These are phyloP conservation scores for Bombus fervidus DNA, from an alignment of 1,140 invertebrate species.

Conservation along the genomic window DNA sequence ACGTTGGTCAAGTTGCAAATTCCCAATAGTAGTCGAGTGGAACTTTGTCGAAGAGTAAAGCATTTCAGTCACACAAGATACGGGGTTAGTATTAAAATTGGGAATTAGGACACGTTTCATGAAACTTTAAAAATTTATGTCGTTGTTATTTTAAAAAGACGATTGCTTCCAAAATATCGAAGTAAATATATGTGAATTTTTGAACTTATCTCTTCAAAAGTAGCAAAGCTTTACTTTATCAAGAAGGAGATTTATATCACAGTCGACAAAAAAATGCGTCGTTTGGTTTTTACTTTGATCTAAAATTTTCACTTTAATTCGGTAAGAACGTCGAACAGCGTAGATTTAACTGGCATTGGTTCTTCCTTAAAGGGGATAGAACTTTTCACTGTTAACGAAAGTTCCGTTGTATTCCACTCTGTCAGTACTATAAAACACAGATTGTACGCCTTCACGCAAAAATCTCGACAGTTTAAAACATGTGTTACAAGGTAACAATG, in stretches of 20 bases:
- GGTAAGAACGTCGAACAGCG: background rate
- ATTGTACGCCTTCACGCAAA: background rate
- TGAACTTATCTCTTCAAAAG: too few relatives aligned
- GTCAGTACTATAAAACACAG: background rate
- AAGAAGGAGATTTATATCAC: background rate
- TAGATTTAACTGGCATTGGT: background rate
- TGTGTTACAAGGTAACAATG: background rate
- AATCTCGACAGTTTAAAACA: constrained; percentile 7
- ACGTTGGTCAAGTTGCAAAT: background rate
- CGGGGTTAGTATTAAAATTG: background rate
- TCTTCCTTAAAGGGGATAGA: background rate
- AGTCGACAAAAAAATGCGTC: background rate
- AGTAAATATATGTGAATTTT: too few relatives aligned
- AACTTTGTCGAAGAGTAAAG: background rate
- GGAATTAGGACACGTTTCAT: background rate
- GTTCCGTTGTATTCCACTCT: background rate
- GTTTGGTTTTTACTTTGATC: too few relatives aligned
- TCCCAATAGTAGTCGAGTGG: background rate
- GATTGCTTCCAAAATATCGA: too few relatives aligned
- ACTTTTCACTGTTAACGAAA: background rate
- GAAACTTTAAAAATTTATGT: background rate
- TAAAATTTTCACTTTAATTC: background rate
- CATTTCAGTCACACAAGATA: background rate
- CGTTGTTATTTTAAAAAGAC: background rate
- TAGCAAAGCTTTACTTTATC: too few relatives aligned